Evolutionary conservation across 2,797 vertebrate species (phyloP), one percentile per base, ranked within the genome.

Genomic region (Delichon dasypus): DNA sequence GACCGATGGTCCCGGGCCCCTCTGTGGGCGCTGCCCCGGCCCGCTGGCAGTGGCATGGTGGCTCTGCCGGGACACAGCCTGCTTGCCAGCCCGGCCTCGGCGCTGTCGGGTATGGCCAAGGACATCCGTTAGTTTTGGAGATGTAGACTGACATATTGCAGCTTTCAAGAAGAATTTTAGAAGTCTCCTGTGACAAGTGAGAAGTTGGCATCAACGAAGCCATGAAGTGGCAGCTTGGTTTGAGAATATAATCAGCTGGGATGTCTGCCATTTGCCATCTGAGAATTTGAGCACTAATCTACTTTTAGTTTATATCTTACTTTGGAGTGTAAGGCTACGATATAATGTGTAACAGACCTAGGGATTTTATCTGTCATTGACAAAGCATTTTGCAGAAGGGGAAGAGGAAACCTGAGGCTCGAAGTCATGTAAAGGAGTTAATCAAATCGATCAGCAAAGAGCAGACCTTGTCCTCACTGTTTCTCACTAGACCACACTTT

Each of bases 51-150:
- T 42, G 27, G 13, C 30, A 17, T 20, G 8, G 3, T 65, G 26
- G 11, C 9, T 60, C 54, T 86, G 32, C 34, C 38, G 40, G 62
- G 23, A 40, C 10, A 30, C 17, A 17, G 7, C 14, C 50, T 0
- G 0, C 30, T 83, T 9, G 2, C 53, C 2, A 2, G 27, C 36
- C 67, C 0, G 1, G 32, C 36, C 16, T 44, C 3, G 0, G 40
- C 21, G 74, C n/a, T 58, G 18, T 44, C 2, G 0, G 25, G 27
- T 67, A 18, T 11, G 29, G 8, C 18, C 48, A 60, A 50, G 47
- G 36, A 19, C 4, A 1, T 8, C 36, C 29, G 10, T 22, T 80
- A 42, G 30, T 83, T 92, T 53, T 89, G 44, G 15, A 75, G 30
- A 27, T 9, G 5, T 3, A 91, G 23, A 18, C 47, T 80, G 34